Percentiles rank a stretch among this genome's conserved stretches.
These are phyloP conservation scores for Aradus depressus DNA, from an alignment of 2,888 invertebrate genomes.

Conservation along the genomic window DNA sequence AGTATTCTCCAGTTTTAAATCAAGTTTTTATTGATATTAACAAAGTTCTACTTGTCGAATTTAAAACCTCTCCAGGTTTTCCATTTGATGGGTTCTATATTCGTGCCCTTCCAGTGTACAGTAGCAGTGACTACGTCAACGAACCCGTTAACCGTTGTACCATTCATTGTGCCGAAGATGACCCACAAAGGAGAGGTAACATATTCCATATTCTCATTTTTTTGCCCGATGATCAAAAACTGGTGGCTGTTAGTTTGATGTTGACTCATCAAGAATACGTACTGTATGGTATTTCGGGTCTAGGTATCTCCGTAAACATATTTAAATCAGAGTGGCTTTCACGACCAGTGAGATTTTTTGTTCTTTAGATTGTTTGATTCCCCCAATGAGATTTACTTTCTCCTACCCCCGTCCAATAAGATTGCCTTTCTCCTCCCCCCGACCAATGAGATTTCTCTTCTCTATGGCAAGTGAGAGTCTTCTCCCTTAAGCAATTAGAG, in stretches of 20 bases:
- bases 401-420: no score
- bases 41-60: constrained; percentile 54
- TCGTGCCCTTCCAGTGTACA: constrained; percentile 54
- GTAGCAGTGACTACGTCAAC: constrained; percentile 51
- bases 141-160: constrained; percentile 57
- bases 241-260: background rate
- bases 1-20: constrained; percentile 54
- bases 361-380: no score
- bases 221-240: background rate
- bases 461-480: no score
- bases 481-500: no score
- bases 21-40: constrained; percentile 55
- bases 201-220: background rate
- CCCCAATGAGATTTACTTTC: no score
- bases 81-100: constrained; percentile 33
- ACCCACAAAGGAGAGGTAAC: constrained; percentile 33
- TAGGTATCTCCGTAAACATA: no score
- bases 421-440: no score
- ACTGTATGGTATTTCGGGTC: no score
- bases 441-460: no score
- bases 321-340: no score
- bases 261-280: no score
- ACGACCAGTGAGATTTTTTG: no score
- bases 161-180: constrained; percentile 45
- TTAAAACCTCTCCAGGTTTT: constrained; percentile 34